Conservation (phyloP, 2,113 vertebrate species). For the Rhegmatorhina hoffmannsi region DNA sequence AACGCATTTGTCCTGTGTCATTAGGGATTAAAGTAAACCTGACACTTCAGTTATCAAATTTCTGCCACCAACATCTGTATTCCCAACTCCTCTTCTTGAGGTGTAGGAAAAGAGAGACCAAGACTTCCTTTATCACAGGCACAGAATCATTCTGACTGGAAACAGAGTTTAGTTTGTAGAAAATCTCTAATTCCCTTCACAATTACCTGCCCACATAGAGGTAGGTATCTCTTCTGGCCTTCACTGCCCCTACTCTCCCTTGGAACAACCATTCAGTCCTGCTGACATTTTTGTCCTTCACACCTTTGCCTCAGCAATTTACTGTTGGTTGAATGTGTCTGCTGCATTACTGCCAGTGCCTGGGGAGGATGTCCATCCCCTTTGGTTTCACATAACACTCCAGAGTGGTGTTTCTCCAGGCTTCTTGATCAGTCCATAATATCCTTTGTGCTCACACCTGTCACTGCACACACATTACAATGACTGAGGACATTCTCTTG, state of each 20-base stretch:
- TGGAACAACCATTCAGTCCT: neutral
- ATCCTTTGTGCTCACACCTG: neutral
- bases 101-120: neutral
- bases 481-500: neutral
- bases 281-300: neutral
- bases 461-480: neutral
- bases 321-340: neutral
- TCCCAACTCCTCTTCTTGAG: neutral
- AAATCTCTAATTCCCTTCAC: neutral
- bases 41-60: neutral
- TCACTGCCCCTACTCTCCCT: neutral
- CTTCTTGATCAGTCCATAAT: neutral
- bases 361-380: neutral
- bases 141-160: neutral
- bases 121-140: neutral
- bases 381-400: neutral
- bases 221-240: neutral
- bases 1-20: neutral
- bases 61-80: neutral
- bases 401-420: neutral
- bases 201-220: accelerated
- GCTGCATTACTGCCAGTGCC: neutral
- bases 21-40: neutral
- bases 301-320: neutral
- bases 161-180: neutral